These are phyloP conservation scores for Morpho deidamia DNA, from an alignment of 2,888 invertebrate species.

Conservation along the genomic window DNA sequence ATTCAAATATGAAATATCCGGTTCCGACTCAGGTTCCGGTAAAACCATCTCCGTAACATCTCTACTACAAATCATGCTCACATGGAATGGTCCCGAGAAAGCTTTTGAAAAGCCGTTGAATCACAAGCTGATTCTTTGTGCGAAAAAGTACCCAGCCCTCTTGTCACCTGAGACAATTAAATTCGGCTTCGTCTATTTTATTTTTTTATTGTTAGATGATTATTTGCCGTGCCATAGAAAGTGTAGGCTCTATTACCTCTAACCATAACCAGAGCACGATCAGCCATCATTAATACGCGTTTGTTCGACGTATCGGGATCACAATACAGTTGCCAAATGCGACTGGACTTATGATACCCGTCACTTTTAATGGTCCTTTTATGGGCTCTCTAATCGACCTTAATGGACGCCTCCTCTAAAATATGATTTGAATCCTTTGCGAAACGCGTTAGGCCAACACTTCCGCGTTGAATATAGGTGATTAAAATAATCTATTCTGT, in stretches of 20 bases:
- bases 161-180: too few relatives aligned
- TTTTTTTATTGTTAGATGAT: too few relatives aligned
- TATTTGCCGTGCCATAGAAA: not conserved
- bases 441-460: slow-evolving; percentile 31
- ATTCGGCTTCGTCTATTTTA: too few relatives aligned
- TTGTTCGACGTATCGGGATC: slow-evolving; percentile 72
- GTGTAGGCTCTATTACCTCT: slow-evolving; percentile 19
- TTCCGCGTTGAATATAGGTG: slow-evolving; percentile 23
- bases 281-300: slow-evolving; percentile 57
- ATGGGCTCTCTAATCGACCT: slow-evolving; percentile 49
- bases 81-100: too few relatives aligned
- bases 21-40: too few relatives aligned
- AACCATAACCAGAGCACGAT: slow-evolving; percentile 25
- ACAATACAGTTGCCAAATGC: slow-evolving; percentile 71
- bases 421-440: slow-evolving; percentile 37
- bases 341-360: slow-evolving; percentile 56
- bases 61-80: too few relatives aligned
- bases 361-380: slow-evolving; percentile 65
- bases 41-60: too few relatives aligned
- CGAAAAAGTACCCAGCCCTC: too few relatives aligned
- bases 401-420: slow-evolving; percentile 43
- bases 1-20: too few relatives aligned
- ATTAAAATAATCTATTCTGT: slow-evolving; percentile 16
- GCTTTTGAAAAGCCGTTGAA: too few relatives aligned
- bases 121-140: too few relatives aligned